Evolutionary conservation across 2,888 invertebrate species (phyloP).

Genomic region (Lathronympha strigana): DNA sequence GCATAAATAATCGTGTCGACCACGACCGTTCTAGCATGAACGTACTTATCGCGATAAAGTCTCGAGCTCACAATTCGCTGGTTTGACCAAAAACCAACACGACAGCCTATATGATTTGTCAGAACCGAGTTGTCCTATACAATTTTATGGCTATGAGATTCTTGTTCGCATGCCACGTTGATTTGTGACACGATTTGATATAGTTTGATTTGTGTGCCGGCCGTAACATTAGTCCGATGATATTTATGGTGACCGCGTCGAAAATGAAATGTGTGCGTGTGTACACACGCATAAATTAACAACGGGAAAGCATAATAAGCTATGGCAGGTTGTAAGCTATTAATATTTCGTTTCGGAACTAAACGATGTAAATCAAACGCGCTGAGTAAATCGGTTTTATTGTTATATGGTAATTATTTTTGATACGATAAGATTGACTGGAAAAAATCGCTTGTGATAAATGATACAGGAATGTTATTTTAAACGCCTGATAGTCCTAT

Average conservation of each 20-base stretch:
- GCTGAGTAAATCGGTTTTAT: background rate
- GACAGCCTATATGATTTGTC: conserved; percentile 13
- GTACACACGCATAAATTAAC: background rate
- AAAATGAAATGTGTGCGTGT: conserved; percentile 4
- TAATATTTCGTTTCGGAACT: conserved; percentile 11
- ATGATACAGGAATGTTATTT: no score
- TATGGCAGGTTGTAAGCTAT: background rate
- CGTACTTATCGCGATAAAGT: no score
- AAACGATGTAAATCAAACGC: background rate
- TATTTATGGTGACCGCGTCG: conserved; percentile 30
- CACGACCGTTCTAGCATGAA: no score
- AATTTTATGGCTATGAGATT: conserved; percentile 1
- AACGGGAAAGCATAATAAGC: conserved; percentile 1
- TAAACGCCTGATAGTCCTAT: no score
- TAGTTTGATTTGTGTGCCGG: conserved; percentile 21
- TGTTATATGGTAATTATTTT: background rate
- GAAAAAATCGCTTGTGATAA: no score
- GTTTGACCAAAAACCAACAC: background rate
- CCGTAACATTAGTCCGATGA: conserved; percentile 30
- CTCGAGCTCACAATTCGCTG: no score
- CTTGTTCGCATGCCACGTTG: conserved; percentile 28
- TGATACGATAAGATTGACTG: background rate
- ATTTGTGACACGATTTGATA: conserved; percentile 27
- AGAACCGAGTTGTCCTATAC: background rate
- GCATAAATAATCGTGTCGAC: no score